Evolutionary conservation across 2,888 invertebrate genomes (phyloP), one percentile per base, ranked within the genome.

Genomic region (Xestia c-nigrum): DNA sequence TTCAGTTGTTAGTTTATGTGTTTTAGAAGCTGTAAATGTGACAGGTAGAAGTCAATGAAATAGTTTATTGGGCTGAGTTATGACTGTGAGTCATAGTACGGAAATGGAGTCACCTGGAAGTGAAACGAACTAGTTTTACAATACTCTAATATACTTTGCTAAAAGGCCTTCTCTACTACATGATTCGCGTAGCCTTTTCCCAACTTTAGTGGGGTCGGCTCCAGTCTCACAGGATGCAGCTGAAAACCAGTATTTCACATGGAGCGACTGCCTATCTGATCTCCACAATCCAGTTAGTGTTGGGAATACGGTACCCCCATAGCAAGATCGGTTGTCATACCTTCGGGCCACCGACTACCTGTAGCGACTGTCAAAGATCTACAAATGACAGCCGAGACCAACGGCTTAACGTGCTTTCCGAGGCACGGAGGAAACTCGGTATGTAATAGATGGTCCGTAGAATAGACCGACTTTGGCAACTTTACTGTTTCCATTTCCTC

Each of bases 21-120:
- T 72, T 83, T 83, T 59, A 55, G 85, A 74, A 82, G 85, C 81
- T 85, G 83, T 85, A 67, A 85, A 85, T 63, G 24, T 31, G 82
- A 85, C 85, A 81, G 61, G 85, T 84, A 59, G 67, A 75, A 57
- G 82, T 85, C 82, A 76, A 63, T 85, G 81, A 72, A 66, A 63
- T 70, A 55, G 50, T 71, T 79, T 68, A 46, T 50, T 78, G 50
- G 43, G 40, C 9, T 38, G 59, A 70, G 43, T 75, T 81, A 65
- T 59, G 59, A n/a, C 24, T 66, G 12, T 79, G 64, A 69, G 43
- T 76, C 68, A 82, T 76, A 52, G 40, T 9, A 50, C 19, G 31
- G 21, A 68, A 57, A 79, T 63, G 19, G 50, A 52, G 1, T 0
- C 46, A 46, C 16, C 9, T 63, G 24, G 47, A 24, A n/a, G 12